Percentiles rank a stretch among this genome's conserved stretches.
phyloP scores from a whole-genome alignment of 1,140 invertebrate species.

The Drosophila ercepeae region DNA sequence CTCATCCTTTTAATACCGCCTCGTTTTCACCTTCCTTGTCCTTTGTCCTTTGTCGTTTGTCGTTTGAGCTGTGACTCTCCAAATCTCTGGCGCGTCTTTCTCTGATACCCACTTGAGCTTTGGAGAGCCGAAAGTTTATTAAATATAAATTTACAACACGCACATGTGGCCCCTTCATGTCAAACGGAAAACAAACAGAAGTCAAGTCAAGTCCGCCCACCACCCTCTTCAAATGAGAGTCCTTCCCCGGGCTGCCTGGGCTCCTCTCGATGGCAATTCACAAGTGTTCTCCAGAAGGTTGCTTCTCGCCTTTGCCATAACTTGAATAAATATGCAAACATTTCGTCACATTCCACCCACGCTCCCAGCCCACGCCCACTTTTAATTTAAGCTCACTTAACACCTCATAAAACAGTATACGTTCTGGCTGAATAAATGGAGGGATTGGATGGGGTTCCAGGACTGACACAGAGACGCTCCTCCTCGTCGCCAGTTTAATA shows the following conservation, averaged over 20 bases:
- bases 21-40: conserved; percentile 18
- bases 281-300: conserved; percentile 34
- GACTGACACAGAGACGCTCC: conserved; percentile 31
- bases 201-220: conserved; percentile 48
- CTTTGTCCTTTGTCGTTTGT: background rate
- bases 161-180: conserved; percentile 60
- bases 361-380: conserved; percentile 27
- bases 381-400: conserved; percentile 82
- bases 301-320: conserved; percentile 63
- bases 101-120: conserved; percentile 53
- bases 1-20: conserved; percentile 13
- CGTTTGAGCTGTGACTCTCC: conserved; percentile 6
- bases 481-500: conserved; percentile 48
- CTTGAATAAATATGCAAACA: conserved; percentile 78
- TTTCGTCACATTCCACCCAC: conserved; percentile 67
- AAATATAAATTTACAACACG: conserved; percentile 74
- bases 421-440: conserved; percentile 61
- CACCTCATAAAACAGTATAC: conserved; percentile 77
- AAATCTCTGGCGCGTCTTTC: conserved; percentile 6
- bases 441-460: background rate
- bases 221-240: conserved; percentile 48
- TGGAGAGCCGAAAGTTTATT: conserved; percentile 62
- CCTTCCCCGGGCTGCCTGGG: conserved; percentile 6
- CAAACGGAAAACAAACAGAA: conserved; percentile 63
- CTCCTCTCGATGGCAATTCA: conserved; percentile 6